Conservation (phyloP, 2,888 invertebrate species). For the Ormyrus labotus region DNA sequence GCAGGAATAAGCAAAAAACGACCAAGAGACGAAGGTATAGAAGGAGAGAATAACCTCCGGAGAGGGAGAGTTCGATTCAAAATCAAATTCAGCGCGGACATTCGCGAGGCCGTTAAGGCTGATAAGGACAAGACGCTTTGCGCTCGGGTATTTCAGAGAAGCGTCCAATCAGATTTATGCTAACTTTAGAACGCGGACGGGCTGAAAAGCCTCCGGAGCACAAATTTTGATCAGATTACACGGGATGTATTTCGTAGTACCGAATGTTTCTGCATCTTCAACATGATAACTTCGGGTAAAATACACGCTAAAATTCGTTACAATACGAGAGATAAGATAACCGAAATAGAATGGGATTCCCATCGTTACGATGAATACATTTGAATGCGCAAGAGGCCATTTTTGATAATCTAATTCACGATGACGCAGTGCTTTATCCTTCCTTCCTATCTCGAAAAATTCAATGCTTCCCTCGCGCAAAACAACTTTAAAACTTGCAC, state of each 20-base stretch:
- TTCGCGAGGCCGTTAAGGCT: conserved; percentile 16
- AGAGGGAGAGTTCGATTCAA: conserved; percentile 21
- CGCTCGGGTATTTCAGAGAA: conserved; percentile 40
- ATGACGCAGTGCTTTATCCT: too few species aligned
- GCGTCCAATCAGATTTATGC: conserved; percentile 50
- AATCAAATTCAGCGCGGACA: conserved; percentile 48
- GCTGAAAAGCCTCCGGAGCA: conserved; percentile 23
- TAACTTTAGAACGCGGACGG: conserved; percentile 28
- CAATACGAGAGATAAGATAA: not conserved
- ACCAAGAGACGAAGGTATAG: not conserved
- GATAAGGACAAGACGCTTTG: conserved; percentile 36
- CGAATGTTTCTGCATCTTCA: conserved; percentile 50
- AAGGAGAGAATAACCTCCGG: not conserved
- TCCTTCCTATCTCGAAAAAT: too few species aligned
- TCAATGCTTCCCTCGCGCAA: too few species aligned
- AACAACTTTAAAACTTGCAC: too few species aligned
- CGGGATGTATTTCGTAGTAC: conserved; percentile 11
- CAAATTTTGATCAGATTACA: conserved; percentile 43
- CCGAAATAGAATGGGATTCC: conserved; percentile 29
- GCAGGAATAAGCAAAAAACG: not conserved
- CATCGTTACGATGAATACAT: conserved; percentile 2
- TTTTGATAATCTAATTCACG: conserved; percentile 4
- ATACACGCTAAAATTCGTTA: conserved; percentile 36
- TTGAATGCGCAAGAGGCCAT: not conserved
- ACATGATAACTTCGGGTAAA: conserved; percentile 32